These are phyloP conservation scores for Rhagonycha fulva DNA, from an alignment of 2,888 invertebrate species.

Conservation along the genomic window DNA sequence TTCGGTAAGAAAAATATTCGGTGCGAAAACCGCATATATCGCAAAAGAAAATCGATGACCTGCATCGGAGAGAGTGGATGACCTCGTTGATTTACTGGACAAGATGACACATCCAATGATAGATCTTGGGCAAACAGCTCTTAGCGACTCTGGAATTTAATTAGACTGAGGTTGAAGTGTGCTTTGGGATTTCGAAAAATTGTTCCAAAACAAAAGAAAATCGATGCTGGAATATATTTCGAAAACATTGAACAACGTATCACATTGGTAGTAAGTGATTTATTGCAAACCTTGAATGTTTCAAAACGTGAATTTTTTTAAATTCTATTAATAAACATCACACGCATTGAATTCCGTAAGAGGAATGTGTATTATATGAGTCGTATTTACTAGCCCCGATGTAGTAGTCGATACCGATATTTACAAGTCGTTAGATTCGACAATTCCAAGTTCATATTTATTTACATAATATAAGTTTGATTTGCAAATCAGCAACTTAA, in stretches of 20 bases:
- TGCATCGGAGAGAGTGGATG: slow-evolving; percentile 32
- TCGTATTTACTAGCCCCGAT: slow-evolving; percentile 4
- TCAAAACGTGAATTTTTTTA: slow-evolving; percentile 1
- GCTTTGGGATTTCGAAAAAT: neutral
- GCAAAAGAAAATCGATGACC: slow-evolving; percentile 33
- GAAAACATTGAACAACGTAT: neutral
- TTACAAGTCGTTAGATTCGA: slow-evolving; percentile 6
- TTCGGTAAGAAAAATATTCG: neutral
- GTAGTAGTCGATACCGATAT: neutral
- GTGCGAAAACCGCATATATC: slow-evolving; percentile 12
- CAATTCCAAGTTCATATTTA: slow-evolving; percentile 18
- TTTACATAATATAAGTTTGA: slow-evolving; percentile 9
- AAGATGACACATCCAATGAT: slow-evolving; percentile 13
- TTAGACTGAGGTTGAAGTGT: neutral
- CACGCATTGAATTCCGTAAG: slow-evolving; percentile 6
- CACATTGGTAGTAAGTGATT: neutral
- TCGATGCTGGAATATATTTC: neutral
- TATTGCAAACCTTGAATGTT: neutral
- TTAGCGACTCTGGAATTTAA: slow-evolving; percentile 6
- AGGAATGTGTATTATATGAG: neutral
- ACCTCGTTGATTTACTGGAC: slow-evolving; percentile 20
- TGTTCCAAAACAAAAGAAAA: slow-evolving; percentile 1
- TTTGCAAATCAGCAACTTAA: neutral
- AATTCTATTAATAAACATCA: slow-evolving; percentile 2
- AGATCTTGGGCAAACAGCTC: slow-evolving; percentile 3